These are phyloP conservation scores for Poecilia latipinna DNA, from an alignment of 2,113 vertebrate species.

Conservation along the genomic window DNA sequence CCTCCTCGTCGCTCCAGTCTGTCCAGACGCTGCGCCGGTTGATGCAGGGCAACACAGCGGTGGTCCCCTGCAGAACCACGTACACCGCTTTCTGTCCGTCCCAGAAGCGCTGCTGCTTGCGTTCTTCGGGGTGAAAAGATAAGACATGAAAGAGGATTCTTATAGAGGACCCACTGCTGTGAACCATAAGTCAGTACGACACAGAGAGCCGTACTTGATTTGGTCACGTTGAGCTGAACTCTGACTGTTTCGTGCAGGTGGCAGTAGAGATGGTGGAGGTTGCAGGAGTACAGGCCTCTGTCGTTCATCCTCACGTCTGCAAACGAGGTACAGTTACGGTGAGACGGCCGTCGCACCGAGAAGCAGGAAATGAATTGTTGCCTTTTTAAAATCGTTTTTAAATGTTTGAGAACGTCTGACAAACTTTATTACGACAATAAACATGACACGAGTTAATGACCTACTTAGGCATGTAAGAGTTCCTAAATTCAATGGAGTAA, in stretches of 20 bases:
- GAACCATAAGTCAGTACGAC: not conserved
- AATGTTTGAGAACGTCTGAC: no score
- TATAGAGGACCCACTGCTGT: not conserved
- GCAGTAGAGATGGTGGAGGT: constrained; percentile 94
- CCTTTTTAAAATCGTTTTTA: no score
- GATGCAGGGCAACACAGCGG: constrained; percentile 85
- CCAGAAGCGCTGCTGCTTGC: constrained; percentile 81
- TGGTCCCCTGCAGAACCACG: constrained; percentile 79
- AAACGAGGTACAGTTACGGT: not conserved
- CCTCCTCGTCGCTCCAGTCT: constrained; percentile 87
- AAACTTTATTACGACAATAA: no score
- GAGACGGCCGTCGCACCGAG: not conserved
- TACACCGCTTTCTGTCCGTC: constrained; percentile 91
- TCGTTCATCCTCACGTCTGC: constrained; percentile 81
- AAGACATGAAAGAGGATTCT: not conserved
- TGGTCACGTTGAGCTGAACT: constrained; percentile 85
- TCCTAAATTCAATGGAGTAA: no score
- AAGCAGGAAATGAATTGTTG: not conserved
- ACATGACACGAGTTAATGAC: no score
- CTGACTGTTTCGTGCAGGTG: constrained; percentile 87
- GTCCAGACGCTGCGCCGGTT: constrained; percentile 90
- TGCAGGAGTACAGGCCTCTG: constrained; percentile 90
- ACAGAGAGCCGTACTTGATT: constrained; percentile 79
- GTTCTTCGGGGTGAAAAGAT: constrained; percentile 69
- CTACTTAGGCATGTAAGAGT: no score